Evolutionary conservation across 2,888 invertebrate genomes (phyloP).

Genomic region (Epirrita christyi): DNA sequence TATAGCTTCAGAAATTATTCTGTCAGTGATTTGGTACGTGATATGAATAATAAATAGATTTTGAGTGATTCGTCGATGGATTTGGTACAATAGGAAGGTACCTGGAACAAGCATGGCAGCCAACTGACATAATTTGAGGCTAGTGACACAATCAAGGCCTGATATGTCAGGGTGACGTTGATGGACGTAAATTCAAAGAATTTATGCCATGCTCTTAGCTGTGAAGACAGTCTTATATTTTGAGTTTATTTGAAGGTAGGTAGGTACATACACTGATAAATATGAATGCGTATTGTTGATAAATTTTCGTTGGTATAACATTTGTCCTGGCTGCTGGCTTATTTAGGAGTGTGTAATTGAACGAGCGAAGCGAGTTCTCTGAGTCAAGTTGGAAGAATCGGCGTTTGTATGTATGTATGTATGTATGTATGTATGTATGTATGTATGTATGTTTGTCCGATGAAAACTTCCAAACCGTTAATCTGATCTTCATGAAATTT

Average conservation of each 20-base stretch:
- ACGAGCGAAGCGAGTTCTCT: no score
- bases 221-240: background rate
- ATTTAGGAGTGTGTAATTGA: no score
- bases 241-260: background rate
- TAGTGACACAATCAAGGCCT: slow-evolving; percentile 15
- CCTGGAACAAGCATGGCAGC: slow-evolving; percentile 5
- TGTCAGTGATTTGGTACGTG: slow-evolving; percentile 35
- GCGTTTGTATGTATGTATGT: no score
- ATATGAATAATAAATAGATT: slow-evolving; percentile 32
- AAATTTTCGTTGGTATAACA: no score
- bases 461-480: no score
- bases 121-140: slow-evolving; percentile 33
- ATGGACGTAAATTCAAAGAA: slow-evolving; percentile 10
- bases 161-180: slow-evolving; percentile 20
- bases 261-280: no score
- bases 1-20: slow-evolving; percentile 2
- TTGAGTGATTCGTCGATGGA: slow-evolving; percentile 25
- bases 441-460: no score
- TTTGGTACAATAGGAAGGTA: slow-evolving; percentile 35
- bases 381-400: no score
- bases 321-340: no score
- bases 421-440: no score
- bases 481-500: no score
- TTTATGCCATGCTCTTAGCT: background rate
- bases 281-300: no score